Evolutionary conservation across 2,888 invertebrate genomes (phyloP).

Genomic region (Agrilus mali): DNA sequence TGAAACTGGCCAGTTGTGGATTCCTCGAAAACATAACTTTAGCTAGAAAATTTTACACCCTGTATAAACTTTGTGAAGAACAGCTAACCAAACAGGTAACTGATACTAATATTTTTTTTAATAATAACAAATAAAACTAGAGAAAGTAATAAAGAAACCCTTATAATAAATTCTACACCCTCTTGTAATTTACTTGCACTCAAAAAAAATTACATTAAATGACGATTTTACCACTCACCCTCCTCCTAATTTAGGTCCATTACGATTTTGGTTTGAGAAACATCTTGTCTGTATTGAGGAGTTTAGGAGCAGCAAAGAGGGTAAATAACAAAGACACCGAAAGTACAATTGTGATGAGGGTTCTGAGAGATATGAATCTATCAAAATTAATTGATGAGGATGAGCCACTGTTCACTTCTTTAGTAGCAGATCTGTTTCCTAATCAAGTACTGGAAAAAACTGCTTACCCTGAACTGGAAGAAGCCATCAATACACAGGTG

Average conservation of each 20-base stretch:
- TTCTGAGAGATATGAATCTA: conserved; percentile 94
- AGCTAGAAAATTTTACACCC: conserved; percentile 89
- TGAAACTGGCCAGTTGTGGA: conserved; percentile 91
- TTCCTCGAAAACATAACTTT: conserved; percentile 91
- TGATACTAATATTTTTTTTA: neutral
- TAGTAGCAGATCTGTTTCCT: conserved; percentile 91
- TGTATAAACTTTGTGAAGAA: conserved; percentile 94
- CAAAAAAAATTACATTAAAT: too few species aligned
- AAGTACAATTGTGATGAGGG: conserved; percentile 93
- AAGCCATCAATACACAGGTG: conserved; percentile 74
- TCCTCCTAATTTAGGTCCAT: conserved; percentile 70
- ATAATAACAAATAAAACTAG: neutral
- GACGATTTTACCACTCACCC: too few species aligned
- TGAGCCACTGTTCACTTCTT: conserved; percentile 91
- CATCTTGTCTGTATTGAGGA: conserved; percentile 86
- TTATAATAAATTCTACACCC: too few species aligned
- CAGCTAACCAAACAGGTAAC: conserved; percentile 90
- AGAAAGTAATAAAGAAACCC: neutral
- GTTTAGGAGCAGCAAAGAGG: conserved; percentile 84
- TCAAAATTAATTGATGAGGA: conserved; percentile 96
- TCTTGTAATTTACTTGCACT: neutral
- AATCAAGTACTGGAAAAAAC: conserved; percentile 91
- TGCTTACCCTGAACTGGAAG: conserved; percentile 76
- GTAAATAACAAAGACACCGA: conserved; percentile 86
- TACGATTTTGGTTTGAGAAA: conserved; percentile 95